Evolutionary conservation across 2,888 invertebrate species (phyloP).

Genomic region (Trisateles emortualis): DNA sequence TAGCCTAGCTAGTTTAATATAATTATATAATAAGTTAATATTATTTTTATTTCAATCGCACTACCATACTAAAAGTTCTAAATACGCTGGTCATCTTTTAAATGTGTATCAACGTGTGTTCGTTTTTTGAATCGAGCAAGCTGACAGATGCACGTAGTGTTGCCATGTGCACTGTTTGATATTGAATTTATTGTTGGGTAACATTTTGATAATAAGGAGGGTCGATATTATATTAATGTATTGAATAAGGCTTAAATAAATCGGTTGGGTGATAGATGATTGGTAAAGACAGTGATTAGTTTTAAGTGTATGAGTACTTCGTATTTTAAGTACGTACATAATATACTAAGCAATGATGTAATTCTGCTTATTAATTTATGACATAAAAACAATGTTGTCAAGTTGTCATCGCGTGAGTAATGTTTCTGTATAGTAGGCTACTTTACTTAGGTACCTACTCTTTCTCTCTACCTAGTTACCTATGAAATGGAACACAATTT

Average conservation of each 20-base stretch:
- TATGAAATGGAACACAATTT: too few relatives aligned
- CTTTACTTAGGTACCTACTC: too few relatives aligned
- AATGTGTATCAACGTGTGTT: conserved; percentile 77
- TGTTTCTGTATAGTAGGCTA: too few relatives aligned
- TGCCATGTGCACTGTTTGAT: conserved; percentile 73
- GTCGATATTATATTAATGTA: conserved; percentile 31
- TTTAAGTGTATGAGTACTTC: background rate
- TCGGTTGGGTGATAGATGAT: conserved; percentile 9
- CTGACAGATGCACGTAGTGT: conserved; percentile 83
- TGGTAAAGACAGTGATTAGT: conserved; percentile 7
- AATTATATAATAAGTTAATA: background rate
- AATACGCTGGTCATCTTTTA: conserved; percentile 42
- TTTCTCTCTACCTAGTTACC: too few relatives aligned
- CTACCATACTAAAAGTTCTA: conserved; percentile 23
- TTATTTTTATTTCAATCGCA: background rate
- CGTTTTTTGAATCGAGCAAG: conserved; percentile 78
- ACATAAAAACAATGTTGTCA: too few relatives aligned
- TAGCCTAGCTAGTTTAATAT: background rate
- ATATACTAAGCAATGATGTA: background rate
- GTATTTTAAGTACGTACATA: too few relatives aligned
- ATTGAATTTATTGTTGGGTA: conserved; percentile 62
- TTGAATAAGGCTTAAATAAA: conserved; percentile 31
- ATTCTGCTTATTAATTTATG: too few relatives aligned
- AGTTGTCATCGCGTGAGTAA: too few relatives aligned
- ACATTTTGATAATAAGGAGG: conserved; percentile 43